These are phyloP conservation scores for Crotalus horridus DNA, from an alignment of 2,113 vertebrate species.

Conservation along the genomic window DNA sequence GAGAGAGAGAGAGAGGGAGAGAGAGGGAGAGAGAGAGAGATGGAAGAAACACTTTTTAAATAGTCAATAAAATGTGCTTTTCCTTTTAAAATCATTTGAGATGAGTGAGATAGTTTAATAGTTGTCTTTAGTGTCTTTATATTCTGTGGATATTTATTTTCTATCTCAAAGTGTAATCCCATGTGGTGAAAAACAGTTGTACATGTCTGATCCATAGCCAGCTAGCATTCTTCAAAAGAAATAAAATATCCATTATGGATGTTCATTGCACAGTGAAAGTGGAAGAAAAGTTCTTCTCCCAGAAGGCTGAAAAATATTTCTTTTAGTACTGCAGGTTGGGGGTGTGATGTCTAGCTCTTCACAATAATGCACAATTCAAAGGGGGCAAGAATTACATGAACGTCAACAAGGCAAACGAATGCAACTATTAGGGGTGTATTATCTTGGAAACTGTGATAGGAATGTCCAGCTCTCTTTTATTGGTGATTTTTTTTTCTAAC, in stretches of 20 bases:
- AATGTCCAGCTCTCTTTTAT: not conserved
- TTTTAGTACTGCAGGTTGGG: not conserved
- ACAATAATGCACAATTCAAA: not conserved
- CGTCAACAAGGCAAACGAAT: not conserved
- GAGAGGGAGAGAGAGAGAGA: not conserved
- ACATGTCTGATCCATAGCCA: not conserved
- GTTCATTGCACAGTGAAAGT: not conserved
- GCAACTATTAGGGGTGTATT: not conserved
- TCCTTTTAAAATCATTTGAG: not conserved
- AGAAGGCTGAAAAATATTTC: not conserved
- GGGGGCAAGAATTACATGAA: not conserved
- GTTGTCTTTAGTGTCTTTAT: not conserved
- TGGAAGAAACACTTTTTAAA: not conserved
- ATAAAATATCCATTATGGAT: not conserved
- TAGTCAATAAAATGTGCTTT: not conserved
- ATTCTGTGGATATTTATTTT: not conserved
- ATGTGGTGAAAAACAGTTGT: not conserved
- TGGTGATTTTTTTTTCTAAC: not conserved
- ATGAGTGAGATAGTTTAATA: not conserved
- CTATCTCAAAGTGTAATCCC: not conserved
- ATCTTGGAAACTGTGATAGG: not conserved
- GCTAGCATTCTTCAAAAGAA: not conserved
- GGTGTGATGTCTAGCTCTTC: not conserved
- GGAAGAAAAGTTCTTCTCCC: not conserved
- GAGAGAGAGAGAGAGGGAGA: not conserved